A percentile compares a stretch with the other conserved stretches of the same genome.
These are phyloP conservation scores for Drosophila ironensis DNA, from an alignment of 1,140 invertebrate species.

Conservation along the genomic window DNA sequence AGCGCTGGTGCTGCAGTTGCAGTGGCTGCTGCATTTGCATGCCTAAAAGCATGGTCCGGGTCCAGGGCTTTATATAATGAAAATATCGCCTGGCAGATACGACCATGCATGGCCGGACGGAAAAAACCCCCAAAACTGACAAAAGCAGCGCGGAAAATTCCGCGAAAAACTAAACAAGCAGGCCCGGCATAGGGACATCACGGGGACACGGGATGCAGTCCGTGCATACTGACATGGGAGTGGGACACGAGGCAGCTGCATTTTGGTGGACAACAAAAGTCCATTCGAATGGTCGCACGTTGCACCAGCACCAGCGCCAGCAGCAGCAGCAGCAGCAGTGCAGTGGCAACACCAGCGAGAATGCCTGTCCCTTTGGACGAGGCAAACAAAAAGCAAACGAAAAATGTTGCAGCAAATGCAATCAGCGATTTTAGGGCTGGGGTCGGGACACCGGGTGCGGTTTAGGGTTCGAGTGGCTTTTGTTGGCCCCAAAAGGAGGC, in stretches of 20 bases:
- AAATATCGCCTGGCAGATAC: conserved; percentile 34
- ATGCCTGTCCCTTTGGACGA: not conserved
- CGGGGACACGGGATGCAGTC: not conserved
- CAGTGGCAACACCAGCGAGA: conserved; percentile 32
- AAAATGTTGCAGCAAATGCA: conserved; percentile 54
- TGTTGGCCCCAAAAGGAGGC: conserved; percentile 17
- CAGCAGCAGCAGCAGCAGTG: conserved; percentile 36
- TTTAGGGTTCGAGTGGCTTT: conserved; percentile 21
- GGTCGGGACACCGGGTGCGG: not conserved
- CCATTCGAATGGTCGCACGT: conserved; percentile 59
- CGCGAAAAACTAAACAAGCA: conserved; percentile 76
- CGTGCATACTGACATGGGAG: not conserved
- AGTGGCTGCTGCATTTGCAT: conserved; percentile 36
- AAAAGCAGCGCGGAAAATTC: conserved; percentile 75
- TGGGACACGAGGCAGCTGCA: conserved; percentile 53
- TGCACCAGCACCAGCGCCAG: no score
- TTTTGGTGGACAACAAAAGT: conserved; percentile 59
- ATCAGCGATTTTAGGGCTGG: conserved; percentile 27
- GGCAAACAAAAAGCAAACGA: conserved; percentile 38
- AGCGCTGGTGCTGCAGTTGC: conserved; percentile 64
- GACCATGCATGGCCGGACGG: conserved; percentile 10
- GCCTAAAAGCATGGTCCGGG: conserved; percentile 55
- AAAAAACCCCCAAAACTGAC: conserved; percentile 56
- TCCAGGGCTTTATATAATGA: conserved; percentile 49
- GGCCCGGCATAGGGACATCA: not conserved